Evolutionary conservation across 2,888 invertebrate genomes (phyloP), one percentile per base, ranked within the genome.

Genomic region (Atethmia centrago): DNA sequence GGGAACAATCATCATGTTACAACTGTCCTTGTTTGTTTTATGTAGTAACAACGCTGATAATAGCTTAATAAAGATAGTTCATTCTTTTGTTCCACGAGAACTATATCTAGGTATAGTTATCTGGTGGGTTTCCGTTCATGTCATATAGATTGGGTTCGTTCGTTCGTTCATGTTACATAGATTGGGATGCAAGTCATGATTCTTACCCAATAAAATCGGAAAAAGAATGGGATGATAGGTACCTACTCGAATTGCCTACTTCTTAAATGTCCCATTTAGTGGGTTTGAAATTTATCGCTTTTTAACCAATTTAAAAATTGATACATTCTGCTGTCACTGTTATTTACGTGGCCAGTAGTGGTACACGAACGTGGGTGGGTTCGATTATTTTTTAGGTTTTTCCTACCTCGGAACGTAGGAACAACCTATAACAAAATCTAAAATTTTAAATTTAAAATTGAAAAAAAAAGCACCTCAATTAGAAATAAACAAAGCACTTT

Each of bases 1-100:
- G 68, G n/a, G 25, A 59, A 77, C 67, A 64, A 77, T 75, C 77
- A 64, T 56, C 61, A 56, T 69, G 61, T 42, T 66, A 74, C 55
- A 78, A 53, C 58, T 69, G 49, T 64, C 31, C 45, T 66, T 58
- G 53, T 62, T 74, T 74, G 36, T 75, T 78, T 65, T 77, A 14
- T 79, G 58, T 12, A 28, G 10, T 64, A 55, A 69, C 14, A 55
- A 65, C 25, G 36, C 12, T 72, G 49, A 42, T 73, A 59, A 61
- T 56, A 65, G 19, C 58, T 67, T 62, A 64, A 78, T 78, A 73
- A 55, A 45, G 21, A 36, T 42, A 28, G 49, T 61, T 69, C 1
- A n/a, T 25, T 61, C 1, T 67, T 68, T 59, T 61, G 51, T 47
- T 68, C 14, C 12, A 9, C 0, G 28, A 40, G 5, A 4, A 25